Percentiles rank a stretch among this genome's conserved stretches.
These are phyloP conservation scores for Panagrolaimus sp. DNA, from an alignment of 1,140 invertebrate genomes.

Conservation along the genomic window DNA sequence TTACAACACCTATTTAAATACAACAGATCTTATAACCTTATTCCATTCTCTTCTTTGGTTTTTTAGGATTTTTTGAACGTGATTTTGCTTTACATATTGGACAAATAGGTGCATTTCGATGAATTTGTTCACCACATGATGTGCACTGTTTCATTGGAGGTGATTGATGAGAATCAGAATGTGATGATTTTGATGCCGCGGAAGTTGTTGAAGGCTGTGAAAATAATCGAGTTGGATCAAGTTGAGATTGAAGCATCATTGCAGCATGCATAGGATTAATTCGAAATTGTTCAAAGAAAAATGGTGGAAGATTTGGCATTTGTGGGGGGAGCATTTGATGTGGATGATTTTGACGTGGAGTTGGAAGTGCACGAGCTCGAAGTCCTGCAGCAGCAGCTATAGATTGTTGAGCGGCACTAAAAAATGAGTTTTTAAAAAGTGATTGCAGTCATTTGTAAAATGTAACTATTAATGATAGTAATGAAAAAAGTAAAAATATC, in stretches of 20 bases:
- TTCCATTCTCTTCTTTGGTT: constrained; percentile 82
- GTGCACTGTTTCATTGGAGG: constrained; percentile 70
- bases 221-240: neutral
- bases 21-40: too few species aligned
- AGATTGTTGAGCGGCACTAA: neutral
- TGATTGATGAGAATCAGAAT: neutral
- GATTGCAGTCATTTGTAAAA: too few species aligned
- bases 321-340: neutral
- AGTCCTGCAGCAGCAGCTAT: neutral
- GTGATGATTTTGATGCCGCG: neutral
- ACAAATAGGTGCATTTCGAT: constrained; percentile 96
- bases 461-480: too few species aligned
- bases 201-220: neutral
- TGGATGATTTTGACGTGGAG: neutral
- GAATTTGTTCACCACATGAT: constrained; percentile 97
- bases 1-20: too few species aligned
- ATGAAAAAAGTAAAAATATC: too few species aligned
- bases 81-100: constrained; percentile 97
- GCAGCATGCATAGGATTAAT: neutral
- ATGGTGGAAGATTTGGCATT: neutral
- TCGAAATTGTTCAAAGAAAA: neutral
- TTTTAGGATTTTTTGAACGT: constrained; percentile 92
- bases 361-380: neutral
- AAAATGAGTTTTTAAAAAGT: too few species aligned
- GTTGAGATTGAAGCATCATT: neutral